These are phyloP conservation scores for Centroberyx gerrardi DNA, from an alignment of 2,797 vertebrate species.

Conservation along the genomic window DNA sequence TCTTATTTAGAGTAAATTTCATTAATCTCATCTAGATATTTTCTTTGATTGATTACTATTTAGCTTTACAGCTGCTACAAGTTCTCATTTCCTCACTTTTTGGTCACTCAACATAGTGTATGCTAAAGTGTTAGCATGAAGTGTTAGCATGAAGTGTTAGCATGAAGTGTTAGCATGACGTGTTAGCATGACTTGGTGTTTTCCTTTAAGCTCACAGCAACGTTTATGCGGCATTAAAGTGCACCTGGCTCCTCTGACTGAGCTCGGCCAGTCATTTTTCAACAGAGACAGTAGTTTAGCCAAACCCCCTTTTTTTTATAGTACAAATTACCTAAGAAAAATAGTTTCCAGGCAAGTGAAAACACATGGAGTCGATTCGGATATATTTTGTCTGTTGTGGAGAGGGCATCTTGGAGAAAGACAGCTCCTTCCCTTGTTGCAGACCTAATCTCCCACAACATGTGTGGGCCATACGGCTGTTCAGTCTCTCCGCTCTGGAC, in stretches of 20 bases:
- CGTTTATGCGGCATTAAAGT: constrained; percentile 22
- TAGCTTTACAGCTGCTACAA: no score
- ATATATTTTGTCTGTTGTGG: constrained; percentile 33
- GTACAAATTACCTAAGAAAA: constrained; percentile 63
- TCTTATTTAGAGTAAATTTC: no score
- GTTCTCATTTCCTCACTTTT: neutral
- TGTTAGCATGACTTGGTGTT: neutral
- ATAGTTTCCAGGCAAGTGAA: constrained; percentile 55
- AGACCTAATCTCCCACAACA: constrained; percentile 61
- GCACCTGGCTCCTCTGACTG: constrained; percentile 47
- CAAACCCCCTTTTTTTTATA: constrained; percentile 12
- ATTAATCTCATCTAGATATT: no score
- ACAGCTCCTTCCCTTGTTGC: neutral
- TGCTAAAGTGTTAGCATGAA: no score
- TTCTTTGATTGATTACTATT: no score
- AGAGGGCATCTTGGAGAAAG: constrained; percentile 10
- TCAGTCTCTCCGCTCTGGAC: constrained; percentile 50
- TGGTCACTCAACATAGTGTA: neutral
- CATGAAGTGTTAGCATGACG: no score
- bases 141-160: no score
- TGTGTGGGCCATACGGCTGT: constrained; percentile 76
- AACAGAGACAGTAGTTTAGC: constrained; percentile 28
- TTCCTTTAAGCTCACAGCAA: neutral
- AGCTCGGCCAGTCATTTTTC: constrained; percentile 37
- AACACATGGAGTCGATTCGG: constrained; percentile 61